Conservation (phyloP, 2,113 vertebrate genomes). For the Spermophilus dauricus region DNA sequence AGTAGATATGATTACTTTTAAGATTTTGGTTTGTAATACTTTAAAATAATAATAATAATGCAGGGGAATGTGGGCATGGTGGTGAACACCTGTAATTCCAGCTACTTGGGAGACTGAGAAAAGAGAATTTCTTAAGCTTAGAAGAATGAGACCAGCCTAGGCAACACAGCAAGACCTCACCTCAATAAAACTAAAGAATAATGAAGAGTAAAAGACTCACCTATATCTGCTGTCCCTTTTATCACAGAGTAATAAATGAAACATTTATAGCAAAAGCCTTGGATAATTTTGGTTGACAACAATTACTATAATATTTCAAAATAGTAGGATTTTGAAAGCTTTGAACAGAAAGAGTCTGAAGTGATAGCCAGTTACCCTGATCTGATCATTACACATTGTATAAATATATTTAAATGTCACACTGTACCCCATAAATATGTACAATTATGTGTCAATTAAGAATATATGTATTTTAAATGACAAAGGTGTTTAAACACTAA, state of each 20-base stretch:
- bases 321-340: not conserved
- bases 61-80: too few species aligned
- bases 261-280: not conserved
- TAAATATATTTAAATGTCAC: not conserved
- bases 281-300: not conserved
- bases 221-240: not conserved
- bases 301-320: not conserved
- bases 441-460: too few species aligned
- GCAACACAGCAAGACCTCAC: too few species aligned
- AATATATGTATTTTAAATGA: too few species aligned
- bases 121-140: too few species aligned
- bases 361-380: not conserved
- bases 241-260: not conserved
- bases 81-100: too few species aligned
- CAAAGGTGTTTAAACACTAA: not conserved
- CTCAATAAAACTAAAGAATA: not conserved
- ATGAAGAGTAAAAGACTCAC: not conserved
- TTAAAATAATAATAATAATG: not conserved
- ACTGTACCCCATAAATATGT: not conserved
- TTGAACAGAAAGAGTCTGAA: too few species aligned
- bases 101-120: too few species aligned
- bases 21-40: not conserved
- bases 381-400: not conserved
- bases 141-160: too few species aligned
- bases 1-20: not conserved